Percentiles rank a stretch among this genome's conserved stretches.
These are phyloP conservation scores for Antennarius maculatus DNA, from an alignment of 2,797 vertebrate genomes.

Conservation along the genomic window DNA sequence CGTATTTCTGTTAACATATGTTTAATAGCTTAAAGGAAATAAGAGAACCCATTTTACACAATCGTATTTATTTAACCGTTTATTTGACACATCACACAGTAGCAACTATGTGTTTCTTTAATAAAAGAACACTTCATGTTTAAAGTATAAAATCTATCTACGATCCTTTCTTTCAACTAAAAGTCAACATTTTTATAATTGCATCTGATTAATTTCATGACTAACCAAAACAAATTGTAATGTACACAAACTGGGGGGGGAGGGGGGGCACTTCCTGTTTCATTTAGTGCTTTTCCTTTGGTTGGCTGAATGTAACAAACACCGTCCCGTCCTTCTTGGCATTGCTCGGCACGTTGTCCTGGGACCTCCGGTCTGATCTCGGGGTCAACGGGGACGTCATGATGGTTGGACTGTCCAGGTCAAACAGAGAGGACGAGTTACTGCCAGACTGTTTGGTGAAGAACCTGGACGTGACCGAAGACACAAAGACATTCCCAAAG, in stretches of 20 bases:
- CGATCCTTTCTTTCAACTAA: constrained; percentile 49
- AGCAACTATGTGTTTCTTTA: constrained; percentile 55
- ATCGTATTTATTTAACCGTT: constrained; percentile 64
- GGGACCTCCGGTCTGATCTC: constrained; percentile 72
- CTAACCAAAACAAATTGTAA: constrained; percentile 56
- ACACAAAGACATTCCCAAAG: constrained; percentile 86
- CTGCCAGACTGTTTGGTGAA: constrained; percentile 87
- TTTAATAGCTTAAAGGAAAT: neutral
- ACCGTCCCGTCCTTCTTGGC: constrained; percentile 76
- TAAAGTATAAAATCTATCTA: constrained; percentile 71
- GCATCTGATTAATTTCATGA: constrained; percentile 43
- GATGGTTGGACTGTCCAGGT: constrained; percentile 75
- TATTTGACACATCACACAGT: constrained; percentile 44
- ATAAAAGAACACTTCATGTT: constrained; percentile 55
- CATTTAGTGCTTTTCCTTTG: constrained; percentile 66
- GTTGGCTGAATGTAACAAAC: constrained; percentile 80
- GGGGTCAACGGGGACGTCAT: constrained; percentile 77
- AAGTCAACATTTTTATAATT: constrained; percentile 51
- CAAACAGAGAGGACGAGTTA: constrained; percentile 71
- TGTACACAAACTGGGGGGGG: constrained; percentile 50
- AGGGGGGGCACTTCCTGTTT: constrained; percentile 6
- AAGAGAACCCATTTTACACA: constrained; percentile 2
- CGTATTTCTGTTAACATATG: no score
- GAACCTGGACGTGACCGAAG: constrained; percentile 82
- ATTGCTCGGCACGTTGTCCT: constrained; percentile 67